Evolutionary conservation across 2,113 vertebrate species (phyloP).

Genomic region (Calonectris borealis): DNA sequence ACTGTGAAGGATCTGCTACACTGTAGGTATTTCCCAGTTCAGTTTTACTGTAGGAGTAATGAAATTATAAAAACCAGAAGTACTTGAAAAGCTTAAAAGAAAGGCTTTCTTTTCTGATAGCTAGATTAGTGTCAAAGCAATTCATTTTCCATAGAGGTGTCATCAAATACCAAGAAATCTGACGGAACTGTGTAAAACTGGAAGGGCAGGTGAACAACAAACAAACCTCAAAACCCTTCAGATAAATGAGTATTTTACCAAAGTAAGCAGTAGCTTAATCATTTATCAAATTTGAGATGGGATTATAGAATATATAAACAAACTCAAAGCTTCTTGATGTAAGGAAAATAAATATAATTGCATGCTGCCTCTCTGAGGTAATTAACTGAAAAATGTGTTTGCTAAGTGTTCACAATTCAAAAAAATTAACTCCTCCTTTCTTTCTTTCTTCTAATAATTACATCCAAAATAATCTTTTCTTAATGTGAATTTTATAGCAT

Average conservation of each 20-base stretch:
- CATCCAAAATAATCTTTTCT: neutral
- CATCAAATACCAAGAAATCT: neutral
- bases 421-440: neutral
- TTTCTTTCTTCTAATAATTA: neutral
- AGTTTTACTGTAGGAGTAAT: neutral
- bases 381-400: neutral
- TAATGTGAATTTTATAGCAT: conserved; percentile 77
- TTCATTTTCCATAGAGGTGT: neutral
- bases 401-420: neutral
- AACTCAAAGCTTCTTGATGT: neutral
- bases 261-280: neutral
- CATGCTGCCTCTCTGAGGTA: neutral
- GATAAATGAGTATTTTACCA: neutral
- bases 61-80: neutral
- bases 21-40: neutral
- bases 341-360: neutral
- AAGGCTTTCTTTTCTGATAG: neutral
- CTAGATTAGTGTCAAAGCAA: neutral
- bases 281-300: neutral
- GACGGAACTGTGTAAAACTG: neutral
- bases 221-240: neutral
- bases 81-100: neutral
- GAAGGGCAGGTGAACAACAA: neutral
- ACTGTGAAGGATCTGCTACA: neutral
- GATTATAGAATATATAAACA: neutral